These are phyloP conservation scores for Thera britannica DNA, from an alignment of 2,888 invertebrate genomes.

Conservation along the genomic window DNA sequence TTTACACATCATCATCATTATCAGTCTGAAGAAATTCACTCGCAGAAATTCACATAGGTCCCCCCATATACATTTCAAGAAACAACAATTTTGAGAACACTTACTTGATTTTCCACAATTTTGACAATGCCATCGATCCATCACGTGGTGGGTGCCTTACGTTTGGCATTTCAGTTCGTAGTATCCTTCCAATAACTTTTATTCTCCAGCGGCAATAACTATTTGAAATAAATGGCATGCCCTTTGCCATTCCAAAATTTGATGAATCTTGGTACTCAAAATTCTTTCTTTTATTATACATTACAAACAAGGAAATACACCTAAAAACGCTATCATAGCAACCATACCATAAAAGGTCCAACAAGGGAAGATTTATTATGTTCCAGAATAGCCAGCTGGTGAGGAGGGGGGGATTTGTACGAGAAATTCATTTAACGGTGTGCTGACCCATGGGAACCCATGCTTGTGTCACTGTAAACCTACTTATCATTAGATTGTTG, in stretches of 20 bases:
- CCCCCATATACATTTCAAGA: no score
- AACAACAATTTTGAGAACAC: background rate
- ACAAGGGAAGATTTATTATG: conserved; percentile 55
- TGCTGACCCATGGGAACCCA: background rate
- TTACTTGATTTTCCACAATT: background rate
- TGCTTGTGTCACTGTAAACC: background rate
- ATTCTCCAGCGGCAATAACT: no score
- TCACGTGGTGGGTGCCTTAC: no score
- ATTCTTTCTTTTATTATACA: no score
- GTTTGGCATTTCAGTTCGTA: no score
- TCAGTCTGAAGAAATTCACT: background rate
- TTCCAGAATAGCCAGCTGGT: conserved; percentile 50
- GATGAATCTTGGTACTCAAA: no score
- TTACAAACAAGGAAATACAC: no score
- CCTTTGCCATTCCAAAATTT: no score
- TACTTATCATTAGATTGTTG: no score
- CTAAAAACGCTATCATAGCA: conserved; percentile 23
- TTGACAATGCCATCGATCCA: conserved; percentile 11
- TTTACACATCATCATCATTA: background rate
- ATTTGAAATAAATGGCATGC: no score
- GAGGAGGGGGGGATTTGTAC: conserved; percentile 44
- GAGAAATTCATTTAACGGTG: conserved; percentile 26
- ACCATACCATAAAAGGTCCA: conserved; percentile 25
- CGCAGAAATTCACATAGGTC: no score
- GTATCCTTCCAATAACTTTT: no score